Evolutionary conservation across 2,797 vertebrate species (phyloP), one percentile per base, ranked within the genome.

Genomic region (Anas flavirostris): DNA sequence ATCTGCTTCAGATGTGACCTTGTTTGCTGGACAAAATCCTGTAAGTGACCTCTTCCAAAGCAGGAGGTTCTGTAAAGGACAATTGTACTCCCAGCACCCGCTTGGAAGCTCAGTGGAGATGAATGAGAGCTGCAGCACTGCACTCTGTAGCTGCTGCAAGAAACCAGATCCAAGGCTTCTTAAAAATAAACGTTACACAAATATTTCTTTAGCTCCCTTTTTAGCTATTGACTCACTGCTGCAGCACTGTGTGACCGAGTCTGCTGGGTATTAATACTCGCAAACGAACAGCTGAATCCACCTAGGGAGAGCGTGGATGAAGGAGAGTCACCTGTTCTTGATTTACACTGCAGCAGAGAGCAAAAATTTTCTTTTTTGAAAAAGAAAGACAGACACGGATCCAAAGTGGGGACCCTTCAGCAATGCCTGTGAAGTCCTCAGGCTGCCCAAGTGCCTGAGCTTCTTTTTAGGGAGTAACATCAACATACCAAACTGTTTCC

Each of bases 381-480:
- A 46, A 46, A 46, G 21, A 46, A 46, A 46, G 1, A 7, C 5
- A 5, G 25, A 18, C 13, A 1, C 0, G 0, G 12, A 46, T 79
- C 58, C n/a, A 28, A 50, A n/a, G 7, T 3, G 0, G 12, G 33
- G 31, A 56, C 37, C 44, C 52, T 72, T n/a, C 3, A 2, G 53
- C 33, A 53, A 1, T 14, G 1, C 19, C 39, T 5, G 9, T 3
- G 17, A 9, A 26, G 10, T 63, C 63, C 7, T 12, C 23, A 23
- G 63, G 50, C 39, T 78, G 46, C 35, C 41, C 12, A 17, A 31
- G 41, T 2, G 4, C 44, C 50, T 21, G 26, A 39, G 6, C 16
- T 69, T 39, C 46, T 53, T 26, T 35, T 6, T 5, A 39, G 60
- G 29, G n/a, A n/a, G 1, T 35, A 10, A 3, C 7, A 25, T 0